phyloP scores from a whole-genome alignment of 2,113 vertebrate species.

The Bos javanicus region DNA sequence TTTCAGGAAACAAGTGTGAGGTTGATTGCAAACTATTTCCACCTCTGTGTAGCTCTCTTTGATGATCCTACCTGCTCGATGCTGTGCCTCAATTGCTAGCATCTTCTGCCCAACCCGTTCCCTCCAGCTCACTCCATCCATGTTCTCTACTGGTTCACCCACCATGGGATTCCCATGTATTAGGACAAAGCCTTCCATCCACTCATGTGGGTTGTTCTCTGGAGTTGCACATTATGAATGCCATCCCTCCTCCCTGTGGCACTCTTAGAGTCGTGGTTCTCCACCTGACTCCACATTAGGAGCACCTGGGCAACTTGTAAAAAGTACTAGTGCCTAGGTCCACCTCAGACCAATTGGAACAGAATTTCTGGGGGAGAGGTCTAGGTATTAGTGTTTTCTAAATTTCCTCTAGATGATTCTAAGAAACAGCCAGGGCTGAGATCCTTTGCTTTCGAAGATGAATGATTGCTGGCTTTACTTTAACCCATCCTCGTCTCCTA shows the following conservation, averaged over 20 bases:
- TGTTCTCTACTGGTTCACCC: not conserved
- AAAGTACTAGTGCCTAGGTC: not conserved
- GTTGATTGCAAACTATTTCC: constrained; percentile 72
- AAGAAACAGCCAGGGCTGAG: not conserved
- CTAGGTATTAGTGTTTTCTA: not conserved
- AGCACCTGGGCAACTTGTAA: not conserved
- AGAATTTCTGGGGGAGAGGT: not conserved
- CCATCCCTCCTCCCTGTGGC: not conserved
- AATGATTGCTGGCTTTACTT: not conserved
- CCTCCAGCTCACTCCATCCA: not conserved
- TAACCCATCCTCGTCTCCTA: not conserved
- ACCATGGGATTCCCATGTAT: not conserved
- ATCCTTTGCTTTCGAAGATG: not conserved
- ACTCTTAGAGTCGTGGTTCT: not conserved
- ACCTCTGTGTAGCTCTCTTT: not conserved
- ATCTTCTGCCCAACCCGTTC: not conserved
- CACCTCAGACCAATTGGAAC: not conserved
- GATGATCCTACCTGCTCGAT: not conserved
- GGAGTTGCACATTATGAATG: not conserved
- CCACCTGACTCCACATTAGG: not conserved
- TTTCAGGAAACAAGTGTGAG: constrained; percentile 66
- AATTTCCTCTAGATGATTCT: not conserved
- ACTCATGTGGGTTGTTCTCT: not conserved
- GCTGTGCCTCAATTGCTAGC: not conserved
- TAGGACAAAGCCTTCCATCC: not conserved